A percentile compares a stretch with the other conserved stretches of the same genome.
These are phyloP conservation scores for Volucella zonaria DNA, from an alignment of 2,888 invertebrate species.

Conservation along the genomic window DNA sequence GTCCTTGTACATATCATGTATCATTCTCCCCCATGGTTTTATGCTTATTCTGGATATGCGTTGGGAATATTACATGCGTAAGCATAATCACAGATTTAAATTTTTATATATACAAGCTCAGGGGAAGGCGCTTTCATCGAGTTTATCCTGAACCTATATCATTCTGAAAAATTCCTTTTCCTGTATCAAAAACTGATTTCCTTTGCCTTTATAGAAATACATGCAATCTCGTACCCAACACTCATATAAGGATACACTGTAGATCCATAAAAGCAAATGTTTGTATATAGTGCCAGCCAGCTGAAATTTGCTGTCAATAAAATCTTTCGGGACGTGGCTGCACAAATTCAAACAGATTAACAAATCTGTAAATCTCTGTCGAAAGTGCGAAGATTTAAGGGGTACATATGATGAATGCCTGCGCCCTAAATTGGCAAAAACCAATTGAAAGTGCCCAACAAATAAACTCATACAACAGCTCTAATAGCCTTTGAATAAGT, in stretches of 20 bases:
- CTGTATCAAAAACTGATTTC: conserved; percentile 28
- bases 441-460: conserved; percentile 51
- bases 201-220: conserved; percentile 17
- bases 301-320: conserved; percentile 16
- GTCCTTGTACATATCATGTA: not conserved
- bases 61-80: conserved; percentile 38
- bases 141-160: conserved; percentile 21
- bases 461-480: conserved; percentile 28
- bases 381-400: conserved; percentile 18
- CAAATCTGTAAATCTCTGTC: conserved; percentile 37
- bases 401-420: conserved; percentile 4
- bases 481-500: not conserved
- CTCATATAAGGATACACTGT: not conserved
- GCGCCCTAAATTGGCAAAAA: conserved; percentile 22
- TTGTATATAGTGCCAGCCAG: conserved; percentile 31
- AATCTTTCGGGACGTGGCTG: conserved; percentile 19
- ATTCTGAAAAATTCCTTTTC: not conserved
- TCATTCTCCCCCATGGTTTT: conserved; percentile 19
- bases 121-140: conserved; percentile 27
- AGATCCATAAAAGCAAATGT: not conserved
- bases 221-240: not conserved
- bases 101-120: conserved; percentile 33
- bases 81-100: conserved; percentile 62
- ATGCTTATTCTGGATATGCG: conserved; percentile 11
- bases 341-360: conserved; percentile 23